These are phyloP conservation scores for Epizoanthus illoricatus DNA, from an alignment of 92 coral and sea anemone genomes.

Conservation along the genomic window DNA sequence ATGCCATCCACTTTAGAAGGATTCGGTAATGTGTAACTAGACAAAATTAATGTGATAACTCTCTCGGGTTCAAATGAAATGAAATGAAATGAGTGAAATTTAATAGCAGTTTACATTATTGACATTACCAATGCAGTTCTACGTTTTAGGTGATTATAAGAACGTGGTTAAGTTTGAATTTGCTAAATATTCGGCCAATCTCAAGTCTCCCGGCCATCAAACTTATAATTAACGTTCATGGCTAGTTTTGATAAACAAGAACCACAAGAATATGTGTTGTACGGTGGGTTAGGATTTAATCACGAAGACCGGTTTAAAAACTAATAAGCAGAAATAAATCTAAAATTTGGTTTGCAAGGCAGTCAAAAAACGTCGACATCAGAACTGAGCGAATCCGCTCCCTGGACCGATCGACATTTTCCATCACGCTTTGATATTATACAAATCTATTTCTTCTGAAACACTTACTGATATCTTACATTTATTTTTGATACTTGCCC, in stretches of 20 bases:
- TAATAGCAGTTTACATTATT: too few species aligned
- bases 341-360: neutral
- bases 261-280: conserved; percentile 5
- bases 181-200: neutral
- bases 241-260: neutral
- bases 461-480: neutral
- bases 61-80: too few species aligned
- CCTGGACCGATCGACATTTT: too few species aligned
- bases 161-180: neutral
- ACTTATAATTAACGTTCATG: neutral
- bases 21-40: too few species aligned
- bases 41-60: too few species aligned
- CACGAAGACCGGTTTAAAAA: neutral
- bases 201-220: neutral
- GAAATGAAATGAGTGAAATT: too few species aligned
- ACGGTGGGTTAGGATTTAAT: conserved; percentile 1
- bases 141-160: neutral
- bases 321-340: neutral
- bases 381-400: too few species aligned
- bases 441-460: neutral
- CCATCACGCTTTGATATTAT: too few species aligned
- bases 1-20: too few species aligned
- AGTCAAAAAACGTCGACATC: neutral
- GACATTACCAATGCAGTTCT: neutral
- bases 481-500: neutral